Conservation (phyloP, 2,888 invertebrate genomes). For the Aphodius granarius region DNA sequence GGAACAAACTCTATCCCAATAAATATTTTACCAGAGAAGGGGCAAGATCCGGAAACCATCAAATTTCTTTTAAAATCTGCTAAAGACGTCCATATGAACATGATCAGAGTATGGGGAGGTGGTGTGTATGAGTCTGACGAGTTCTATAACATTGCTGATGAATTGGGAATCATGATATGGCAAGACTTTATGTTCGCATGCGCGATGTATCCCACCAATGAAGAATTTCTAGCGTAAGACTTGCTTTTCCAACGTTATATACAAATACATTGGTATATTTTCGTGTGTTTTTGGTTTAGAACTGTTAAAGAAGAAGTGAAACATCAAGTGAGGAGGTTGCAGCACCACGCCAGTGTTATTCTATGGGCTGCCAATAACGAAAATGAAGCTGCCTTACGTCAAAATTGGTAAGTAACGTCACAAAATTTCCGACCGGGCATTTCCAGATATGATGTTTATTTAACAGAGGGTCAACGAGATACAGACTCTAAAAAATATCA, state of each 20-base stretch:
- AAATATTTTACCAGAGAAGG: conserved; percentile 78
- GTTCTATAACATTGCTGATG: conserved; percentile 87
- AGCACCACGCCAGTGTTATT: conserved; percentile 84
- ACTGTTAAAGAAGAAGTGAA: conserved; percentile 75
- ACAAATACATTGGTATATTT: too few species aligned
- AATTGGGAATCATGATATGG: conserved; percentile 92
- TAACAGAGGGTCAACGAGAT: too few species aligned
- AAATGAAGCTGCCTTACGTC: conserved; percentile 86
- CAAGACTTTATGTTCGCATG: conserved; percentile 98
- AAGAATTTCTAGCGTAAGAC: conserved; percentile 66
- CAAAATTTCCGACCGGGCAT: too few species aligned
- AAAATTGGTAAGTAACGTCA: conserved; percentile 78
- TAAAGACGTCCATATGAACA: conserved; percentile 82
- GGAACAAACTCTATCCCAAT: conserved; percentile 94
- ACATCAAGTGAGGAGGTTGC: conserved; percentile 80
- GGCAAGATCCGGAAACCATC: conserved; percentile 62
- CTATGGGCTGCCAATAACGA: conserved; percentile 97
- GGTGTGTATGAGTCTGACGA: conserved; percentile 90
- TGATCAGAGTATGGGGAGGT: conserved; percentile 99
- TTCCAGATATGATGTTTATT: too few species aligned
- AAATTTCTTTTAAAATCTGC: conserved; percentile 68
- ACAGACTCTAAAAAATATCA: too few species aligned
- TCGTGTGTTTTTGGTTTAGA: too few species aligned
- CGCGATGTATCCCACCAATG: conserved; percentile 84
- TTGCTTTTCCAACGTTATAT: too few species aligned